These are phyloP conservation scores for Callaeas wilsoni DNA, from an alignment of 2,113 vertebrate species.

Conservation along the genomic window DNA sequence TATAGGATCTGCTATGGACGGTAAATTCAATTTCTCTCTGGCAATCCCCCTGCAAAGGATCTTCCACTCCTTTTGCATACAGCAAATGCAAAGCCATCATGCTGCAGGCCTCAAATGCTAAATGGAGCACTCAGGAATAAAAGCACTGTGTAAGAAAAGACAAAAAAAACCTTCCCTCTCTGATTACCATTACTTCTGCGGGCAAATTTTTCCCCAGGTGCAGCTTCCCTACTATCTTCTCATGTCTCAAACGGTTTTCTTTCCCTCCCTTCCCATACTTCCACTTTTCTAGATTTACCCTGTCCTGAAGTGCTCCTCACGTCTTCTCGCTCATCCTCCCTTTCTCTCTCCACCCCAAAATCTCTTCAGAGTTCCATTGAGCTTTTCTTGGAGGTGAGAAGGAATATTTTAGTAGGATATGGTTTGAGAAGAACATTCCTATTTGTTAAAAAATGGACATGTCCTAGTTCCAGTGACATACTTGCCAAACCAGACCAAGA, in stretches of 20 bases:
- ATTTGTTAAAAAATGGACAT: neutral
- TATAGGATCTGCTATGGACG: neutral
- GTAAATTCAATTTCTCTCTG: neutral
- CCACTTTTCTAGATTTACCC: neutral
- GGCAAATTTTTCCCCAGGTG: neutral
- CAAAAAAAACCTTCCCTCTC: neutral
- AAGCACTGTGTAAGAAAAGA: neutral
- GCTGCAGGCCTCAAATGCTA: neutral
- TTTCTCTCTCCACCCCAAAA: neutral
- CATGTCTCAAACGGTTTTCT: neutral
- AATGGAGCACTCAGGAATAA: neutral
- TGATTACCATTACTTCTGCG: neutral
- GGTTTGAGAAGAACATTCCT: neutral
- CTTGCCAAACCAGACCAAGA: neutral
- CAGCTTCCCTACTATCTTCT: neutral
- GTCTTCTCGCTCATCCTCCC: neutral
- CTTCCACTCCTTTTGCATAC: neutral
- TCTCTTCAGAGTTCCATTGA: neutral
- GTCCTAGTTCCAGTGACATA: neutral
- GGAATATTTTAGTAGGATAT: neutral
- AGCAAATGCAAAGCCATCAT: neutral
- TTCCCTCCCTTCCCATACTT: neutral
- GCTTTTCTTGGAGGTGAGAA: neutral
- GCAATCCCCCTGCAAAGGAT: neutral
- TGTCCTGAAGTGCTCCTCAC: neutral